phyloP scores from a whole-genome alignment of 1,140 invertebrate species.

The Babylonia areolata region DNA sequence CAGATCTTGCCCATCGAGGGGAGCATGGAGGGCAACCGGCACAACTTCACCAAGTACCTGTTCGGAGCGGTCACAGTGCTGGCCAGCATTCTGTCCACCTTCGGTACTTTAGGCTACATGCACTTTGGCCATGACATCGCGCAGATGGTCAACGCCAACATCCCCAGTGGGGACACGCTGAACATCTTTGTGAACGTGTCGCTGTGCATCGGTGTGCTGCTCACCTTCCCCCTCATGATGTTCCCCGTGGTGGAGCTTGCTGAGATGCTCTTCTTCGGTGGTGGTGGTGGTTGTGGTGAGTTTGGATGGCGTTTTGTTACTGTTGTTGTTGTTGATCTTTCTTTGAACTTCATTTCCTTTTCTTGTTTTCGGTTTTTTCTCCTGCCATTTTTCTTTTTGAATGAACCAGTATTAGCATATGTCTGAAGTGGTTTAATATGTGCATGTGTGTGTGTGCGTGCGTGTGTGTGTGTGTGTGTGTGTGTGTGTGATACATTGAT shows the following conservation, averaged over 20 bases:
- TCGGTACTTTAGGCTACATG: slow-evolving; percentile 73
- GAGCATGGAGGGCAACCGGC: slow-evolving; percentile 73
- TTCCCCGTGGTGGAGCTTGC: slow-evolving; percentile 71
- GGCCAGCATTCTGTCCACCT: slow-evolving; percentile 53
- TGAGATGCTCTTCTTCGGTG: slow-evolving; percentile 65
- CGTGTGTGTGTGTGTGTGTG: slow-evolving; percentile 9
- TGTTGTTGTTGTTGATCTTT: not conserved
- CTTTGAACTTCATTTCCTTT: not conserved
- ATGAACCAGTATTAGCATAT: not conserved
- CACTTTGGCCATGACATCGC: slow-evolving; percentile 62
- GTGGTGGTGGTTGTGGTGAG: too few species aligned
- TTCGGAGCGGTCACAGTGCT: slow-evolving; percentile 64
- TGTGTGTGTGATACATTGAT: not conserved
- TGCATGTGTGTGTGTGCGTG: not conserved
- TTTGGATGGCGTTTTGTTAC: not conserved
- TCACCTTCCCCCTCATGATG: slow-evolving; percentile 72
- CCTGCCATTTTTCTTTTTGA: not conserved
- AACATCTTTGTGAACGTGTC: slow-evolving; percentile 64
- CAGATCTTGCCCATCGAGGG: slow-evolving; percentile 74
- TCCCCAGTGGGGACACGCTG: slow-evolving; percentile 51
- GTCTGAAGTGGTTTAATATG: not conserved
- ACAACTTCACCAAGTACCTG: slow-evolving; percentile 68
- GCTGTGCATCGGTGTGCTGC: slow-evolving; percentile 67
- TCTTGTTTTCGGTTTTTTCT: too few species aligned
- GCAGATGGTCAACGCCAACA: slow-evolving; percentile 71